Conservation (phyloP, 2,797 vertebrate genomes). For the Cyprinodon diabolis region DNA sequence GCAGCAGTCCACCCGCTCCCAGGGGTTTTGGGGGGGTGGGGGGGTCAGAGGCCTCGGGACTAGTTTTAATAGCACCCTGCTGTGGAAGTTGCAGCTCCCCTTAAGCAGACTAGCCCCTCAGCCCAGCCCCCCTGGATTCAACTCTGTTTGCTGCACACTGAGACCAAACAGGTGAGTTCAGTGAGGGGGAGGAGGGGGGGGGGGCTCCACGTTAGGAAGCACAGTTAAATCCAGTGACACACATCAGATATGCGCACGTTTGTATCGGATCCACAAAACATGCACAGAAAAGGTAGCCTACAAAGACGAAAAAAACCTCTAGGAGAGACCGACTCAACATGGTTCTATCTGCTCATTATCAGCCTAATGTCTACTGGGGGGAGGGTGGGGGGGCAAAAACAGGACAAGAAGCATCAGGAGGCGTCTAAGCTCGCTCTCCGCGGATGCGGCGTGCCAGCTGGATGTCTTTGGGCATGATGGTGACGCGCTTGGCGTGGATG, state of each 20-base stretch:
- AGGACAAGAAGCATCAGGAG: slow-evolving; percentile 37
- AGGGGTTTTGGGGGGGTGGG: slow-evolving; percentile 15
- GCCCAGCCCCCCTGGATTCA: slow-evolving; percentile 45
- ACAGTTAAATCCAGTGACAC: slow-evolving; percentile 13
- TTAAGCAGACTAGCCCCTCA: slow-evolving; percentile 83
- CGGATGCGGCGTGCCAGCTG: slow-evolving; percentile 91
- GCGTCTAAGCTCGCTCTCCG: slow-evolving; percentile 84
- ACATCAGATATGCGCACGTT: slow-evolving; percentile 33
- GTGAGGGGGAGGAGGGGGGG: background rate
- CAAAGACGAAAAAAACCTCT: slow-evolving; percentile 72
- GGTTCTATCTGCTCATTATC: slow-evolving; percentile 76
- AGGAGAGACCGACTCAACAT: slow-evolving; percentile 75
- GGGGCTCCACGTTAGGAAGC: slow-evolving; percentile 5
- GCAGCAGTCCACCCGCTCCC: slow-evolving; percentile 22
- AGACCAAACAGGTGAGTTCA: slow-evolving; percentile 24
- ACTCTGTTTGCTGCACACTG: slow-evolving; percentile 27
- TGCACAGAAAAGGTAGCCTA: slow-evolving; percentile 79
- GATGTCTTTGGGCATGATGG: slow-evolving; percentile 94
- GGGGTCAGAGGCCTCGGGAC: slow-evolving; percentile 62
- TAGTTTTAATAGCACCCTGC: slow-evolving; percentile 85
- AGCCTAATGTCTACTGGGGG: slow-evolving; percentile 79
- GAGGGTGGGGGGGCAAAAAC: slow-evolving; percentile 50
- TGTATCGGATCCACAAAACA: slow-evolving; percentile 72
- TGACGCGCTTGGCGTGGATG: slow-evolving; percentile 88
- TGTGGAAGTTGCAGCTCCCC: slow-evolving; percentile 85